These are phyloP conservation scores for Enteromius afrohamiltoni DNA, from an alignment of 2,797 vertebrate species.

Conservation along the genomic window DNA sequence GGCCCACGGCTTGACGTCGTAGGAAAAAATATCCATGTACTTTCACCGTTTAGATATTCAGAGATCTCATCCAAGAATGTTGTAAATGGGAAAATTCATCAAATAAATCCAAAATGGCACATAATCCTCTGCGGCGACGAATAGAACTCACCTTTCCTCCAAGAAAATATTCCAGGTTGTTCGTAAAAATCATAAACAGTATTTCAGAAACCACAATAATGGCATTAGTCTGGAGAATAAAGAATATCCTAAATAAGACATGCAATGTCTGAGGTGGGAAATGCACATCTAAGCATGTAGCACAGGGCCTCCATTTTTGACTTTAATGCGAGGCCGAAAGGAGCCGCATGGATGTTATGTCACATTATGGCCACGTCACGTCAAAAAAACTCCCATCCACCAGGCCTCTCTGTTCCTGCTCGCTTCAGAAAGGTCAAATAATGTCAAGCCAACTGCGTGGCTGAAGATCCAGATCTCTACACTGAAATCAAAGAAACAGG, in stretches of 20 bases:
- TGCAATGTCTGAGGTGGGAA: slow-evolving; percentile 32
- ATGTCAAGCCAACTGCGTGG: slow-evolving; percentile 41
- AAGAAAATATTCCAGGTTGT: slow-evolving; percentile 43
- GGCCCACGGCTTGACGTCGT: not conserved
- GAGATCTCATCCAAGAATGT: slow-evolving; percentile 2
- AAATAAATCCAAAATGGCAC: slow-evolving; percentile 31
- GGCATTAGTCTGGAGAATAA: slow-evolving; percentile 4
- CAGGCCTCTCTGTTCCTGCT: slow-evolving; percentile 34
- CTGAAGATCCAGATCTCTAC: slow-evolving; percentile 51
- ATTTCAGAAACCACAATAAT: not conserved
- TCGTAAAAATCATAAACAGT: not conserved
- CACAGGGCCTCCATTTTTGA: slow-evolving; percentile 28
- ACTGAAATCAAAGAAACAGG: slow-evolving; percentile 44
- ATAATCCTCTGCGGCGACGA: slow-evolving; percentile 28
- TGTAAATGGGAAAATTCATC: not conserved
- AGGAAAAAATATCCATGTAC: not conserved
- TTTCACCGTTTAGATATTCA: not conserved
- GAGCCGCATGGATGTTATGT: slow-evolving; percentile 43
- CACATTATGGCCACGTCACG: slow-evolving; percentile 36
- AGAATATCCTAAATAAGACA: slow-evolving; percentile 7
- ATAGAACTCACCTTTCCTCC: slow-evolving; percentile 55
- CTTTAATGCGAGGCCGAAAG: slow-evolving; percentile 26
- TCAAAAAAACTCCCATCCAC: slow-evolving; percentile 44
- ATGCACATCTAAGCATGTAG: slow-evolving; percentile 26
- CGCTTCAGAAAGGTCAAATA: slow-evolving; percentile 48